Conservation (phyloP, 2,113 vertebrate genomes). For the Ctenomys sociabilis region DNA sequence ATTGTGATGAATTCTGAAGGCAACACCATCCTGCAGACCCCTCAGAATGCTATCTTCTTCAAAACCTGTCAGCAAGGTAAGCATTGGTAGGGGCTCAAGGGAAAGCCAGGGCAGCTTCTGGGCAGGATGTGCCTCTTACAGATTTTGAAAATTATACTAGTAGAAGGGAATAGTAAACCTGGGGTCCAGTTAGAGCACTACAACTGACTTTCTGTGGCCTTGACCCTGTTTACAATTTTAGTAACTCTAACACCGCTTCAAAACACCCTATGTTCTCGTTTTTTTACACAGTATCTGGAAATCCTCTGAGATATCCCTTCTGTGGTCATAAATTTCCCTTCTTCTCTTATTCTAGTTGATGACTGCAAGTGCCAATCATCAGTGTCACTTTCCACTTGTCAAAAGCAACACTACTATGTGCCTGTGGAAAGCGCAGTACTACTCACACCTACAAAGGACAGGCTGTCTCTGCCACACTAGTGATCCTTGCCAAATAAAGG, state of each 20-base stretch:
- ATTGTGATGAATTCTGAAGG: constrained; percentile 93
- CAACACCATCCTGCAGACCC: constrained; percentile 91
- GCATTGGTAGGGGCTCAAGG: not conserved
- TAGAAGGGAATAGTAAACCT: not conserved
- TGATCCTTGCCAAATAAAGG: not conserved
- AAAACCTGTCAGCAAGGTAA: constrained; percentile 96
- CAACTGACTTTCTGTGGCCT: not conserved
- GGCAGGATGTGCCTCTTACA: not conserved
- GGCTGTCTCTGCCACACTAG: not conserved
- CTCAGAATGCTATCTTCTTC: constrained; percentile 95
- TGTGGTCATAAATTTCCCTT: not conserved
- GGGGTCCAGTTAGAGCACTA: not conserved
- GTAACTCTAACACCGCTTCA: not conserved
- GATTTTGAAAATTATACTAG: not conserved
- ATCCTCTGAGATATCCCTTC: not conserved
- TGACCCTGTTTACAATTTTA: not conserved
- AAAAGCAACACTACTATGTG: not conserved
- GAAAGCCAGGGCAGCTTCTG: not conserved
- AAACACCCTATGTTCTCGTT: not conserved
- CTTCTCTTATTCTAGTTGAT: not conserved
- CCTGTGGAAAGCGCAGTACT: not conserved
- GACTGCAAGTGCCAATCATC: not conserved
- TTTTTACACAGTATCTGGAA: not conserved
- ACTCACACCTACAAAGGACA: not conserved
- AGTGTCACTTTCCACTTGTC: not conserved